Conservation (phyloP, 2,888 invertebrate species). For the Lamellibrachia columna region DNA sequence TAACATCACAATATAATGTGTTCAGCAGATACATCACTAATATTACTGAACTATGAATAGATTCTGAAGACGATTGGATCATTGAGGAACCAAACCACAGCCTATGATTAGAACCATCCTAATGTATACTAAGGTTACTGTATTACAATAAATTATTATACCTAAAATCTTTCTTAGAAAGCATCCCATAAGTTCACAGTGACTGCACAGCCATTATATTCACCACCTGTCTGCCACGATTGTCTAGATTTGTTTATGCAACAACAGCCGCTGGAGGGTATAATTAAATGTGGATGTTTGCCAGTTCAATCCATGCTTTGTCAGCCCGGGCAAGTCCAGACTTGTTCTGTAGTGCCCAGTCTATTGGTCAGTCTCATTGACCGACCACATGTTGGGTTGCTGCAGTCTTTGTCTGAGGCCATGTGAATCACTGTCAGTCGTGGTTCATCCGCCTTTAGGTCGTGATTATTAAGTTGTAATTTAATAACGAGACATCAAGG, state of each 20-base stretch:
- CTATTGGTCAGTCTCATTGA: background rate
- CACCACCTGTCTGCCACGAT: background rate
- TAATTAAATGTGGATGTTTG: background rate
- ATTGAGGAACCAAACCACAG: no score
- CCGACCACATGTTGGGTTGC: background rate
- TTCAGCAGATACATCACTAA: background rate
- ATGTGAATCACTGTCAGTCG: background rate
- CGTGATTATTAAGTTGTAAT: background rate
- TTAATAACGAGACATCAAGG: background rate
- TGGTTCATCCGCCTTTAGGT: background rate
- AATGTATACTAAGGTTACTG: background rate
- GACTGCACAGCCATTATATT: background rate
- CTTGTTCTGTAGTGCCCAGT: background rate
- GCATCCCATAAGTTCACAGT: background rate
- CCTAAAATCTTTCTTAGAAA: background rate
- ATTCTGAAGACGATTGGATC: no score
- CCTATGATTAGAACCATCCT: no score
- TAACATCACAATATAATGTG: background rate
- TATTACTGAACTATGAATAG: background rate
- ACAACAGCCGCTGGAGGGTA: background rate
- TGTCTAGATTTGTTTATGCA: background rate
- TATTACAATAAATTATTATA: background rate
- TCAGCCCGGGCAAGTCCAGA: slow-evolving; percentile 11
- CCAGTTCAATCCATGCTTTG: background rate
- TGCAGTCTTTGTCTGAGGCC: background rate